Base-by-base conservation (phyloP, 2,797 vertebrate species). In the Macropodus opercularis region DNA sequence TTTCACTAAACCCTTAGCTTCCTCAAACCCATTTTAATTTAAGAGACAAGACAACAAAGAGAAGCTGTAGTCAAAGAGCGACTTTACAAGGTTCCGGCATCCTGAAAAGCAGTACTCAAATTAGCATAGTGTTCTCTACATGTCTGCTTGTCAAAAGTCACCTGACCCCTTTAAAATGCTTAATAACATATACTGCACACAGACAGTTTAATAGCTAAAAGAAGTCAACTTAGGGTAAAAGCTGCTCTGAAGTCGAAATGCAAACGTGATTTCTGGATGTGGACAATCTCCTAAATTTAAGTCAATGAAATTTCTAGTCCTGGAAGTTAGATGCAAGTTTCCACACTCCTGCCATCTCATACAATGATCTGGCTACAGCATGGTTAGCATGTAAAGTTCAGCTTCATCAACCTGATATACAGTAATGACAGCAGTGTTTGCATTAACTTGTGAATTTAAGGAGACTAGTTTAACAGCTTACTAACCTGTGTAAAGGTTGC, bases 281-380 rank as follows among this genome's bases (percentile, higher is more conserved):
- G 67, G 43, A 55, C 6, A 23, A 53, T 68, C 73, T 35, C 1
- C 11, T 22, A 53, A 24, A 32, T 39, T 52, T 24, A 58, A 72
- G 72, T 77, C 76, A 75, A 10, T 65, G 18, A 9, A 70, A 84
- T 75, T 74, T 77, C 61, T 82, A 40, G 57, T 53, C 19, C 34
- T 80, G 72, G 64, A 85, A 77, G 76, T 69, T 47, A 42, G 50
- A 79, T 48, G 48, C 46, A 64, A 53, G n/a, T 54, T 82, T 83
- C 69, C 60, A 77, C 59, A 74, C 70, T 72, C 40, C 42, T 47
- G 63, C 42, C 58, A 79, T 72, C 19, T 58, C 65, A 81, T 74
- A 75, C 39, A 26, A 35, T 46, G 41, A 72, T 41, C 67, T 75
- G 72, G 61, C 61, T 68, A 22, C 55, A 74, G 61, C 38, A 65